Base-by-base conservation (phyloP, 2,113 vertebrate genomes). In the Perca schrenkii region DNA sequence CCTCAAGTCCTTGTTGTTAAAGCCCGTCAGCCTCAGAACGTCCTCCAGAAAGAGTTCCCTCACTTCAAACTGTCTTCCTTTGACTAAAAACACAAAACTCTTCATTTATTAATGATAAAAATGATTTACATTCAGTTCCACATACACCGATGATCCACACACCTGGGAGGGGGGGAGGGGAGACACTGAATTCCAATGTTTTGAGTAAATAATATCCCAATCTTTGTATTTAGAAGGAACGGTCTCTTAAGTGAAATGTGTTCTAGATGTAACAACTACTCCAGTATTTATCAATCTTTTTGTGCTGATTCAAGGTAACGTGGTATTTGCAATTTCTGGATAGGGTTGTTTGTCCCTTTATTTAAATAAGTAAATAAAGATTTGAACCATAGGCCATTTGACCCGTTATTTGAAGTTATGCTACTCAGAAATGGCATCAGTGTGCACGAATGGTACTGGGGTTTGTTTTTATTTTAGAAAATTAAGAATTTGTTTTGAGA, bases 1-100 rank as follows among this genome's bases (percentile, higher is more conserved):
- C 2, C 81, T 50, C 94, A 97, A 96, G 79, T 96, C 96, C 88
- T 96, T 96, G 62, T 94, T 97, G 84, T 92, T 95, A 85, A 98
- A 99, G 2, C 95, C 95, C 14, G 97, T 99, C 62, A 95, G 95
- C 88, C 92, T 94, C 88, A 99, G 95, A 85, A 99, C 93, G 77
- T 99, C 98, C 93, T 99, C 98, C 83, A 99, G 82, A 94, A 98
- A 99, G 87, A 98, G 87, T 83, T 97, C 96, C 82, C 97, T 97
- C 73, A 99, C 98, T 83, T 99, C 97, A 95, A 96, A 99, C 43
- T 94, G 96, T 90, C 95, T 96, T 90, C 97, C 98, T 92, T 96
- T 96, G 88, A 99, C 95, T 96, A 60, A 8, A 79, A 15, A 68
- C 3, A 60, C 2, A 25, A 53, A 58, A 43, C 4, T 40, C 31